Conservation (phyloP, 1,140 invertebrate species). For the Psilanteris sp. region DNA sequence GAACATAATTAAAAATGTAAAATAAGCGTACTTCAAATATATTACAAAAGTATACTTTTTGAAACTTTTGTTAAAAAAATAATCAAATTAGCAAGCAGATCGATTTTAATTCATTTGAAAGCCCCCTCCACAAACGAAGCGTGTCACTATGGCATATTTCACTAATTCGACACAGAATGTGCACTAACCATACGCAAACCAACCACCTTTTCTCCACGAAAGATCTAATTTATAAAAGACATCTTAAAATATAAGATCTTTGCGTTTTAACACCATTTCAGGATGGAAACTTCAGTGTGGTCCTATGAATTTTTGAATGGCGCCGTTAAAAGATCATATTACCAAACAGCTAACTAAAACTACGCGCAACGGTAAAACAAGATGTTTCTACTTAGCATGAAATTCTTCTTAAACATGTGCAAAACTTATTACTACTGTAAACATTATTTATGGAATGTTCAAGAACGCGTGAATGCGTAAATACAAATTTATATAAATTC, state of each 20-base stretch:
- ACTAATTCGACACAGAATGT: constrained; percentile 45
- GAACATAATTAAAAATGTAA: no score
- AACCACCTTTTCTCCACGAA: not conserved
- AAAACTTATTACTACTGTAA: no score
- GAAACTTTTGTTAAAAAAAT: no score
- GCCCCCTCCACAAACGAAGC: constrained; percentile 28
- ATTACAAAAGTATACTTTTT: no score
- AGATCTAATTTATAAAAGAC: constrained; percentile 8
- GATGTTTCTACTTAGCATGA: not conserved
- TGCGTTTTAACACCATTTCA: constrained; percentile 4
- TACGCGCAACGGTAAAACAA: not conserved
- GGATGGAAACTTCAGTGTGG: constrained; percentile 20
- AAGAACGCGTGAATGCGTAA: no score
- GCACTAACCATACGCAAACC: constrained; percentile 5
- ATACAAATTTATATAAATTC: no score
- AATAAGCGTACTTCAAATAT: no score
- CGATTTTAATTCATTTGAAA: constrained; percentile 14
- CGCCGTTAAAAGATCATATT: constrained; percentile 30
- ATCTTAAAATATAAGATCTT: not conserved
- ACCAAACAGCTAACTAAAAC: constrained; percentile 17
- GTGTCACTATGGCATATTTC: constrained; percentile 31
- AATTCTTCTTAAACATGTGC: not conserved
- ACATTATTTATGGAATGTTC: no score
- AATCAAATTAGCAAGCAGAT: constrained; percentile 12
- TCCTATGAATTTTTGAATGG: constrained; percentile 27